Evolutionary conservation across 2,888 invertebrate genomes (phyloP).

Genomic region (Hemithea aestivaria): DNA sequence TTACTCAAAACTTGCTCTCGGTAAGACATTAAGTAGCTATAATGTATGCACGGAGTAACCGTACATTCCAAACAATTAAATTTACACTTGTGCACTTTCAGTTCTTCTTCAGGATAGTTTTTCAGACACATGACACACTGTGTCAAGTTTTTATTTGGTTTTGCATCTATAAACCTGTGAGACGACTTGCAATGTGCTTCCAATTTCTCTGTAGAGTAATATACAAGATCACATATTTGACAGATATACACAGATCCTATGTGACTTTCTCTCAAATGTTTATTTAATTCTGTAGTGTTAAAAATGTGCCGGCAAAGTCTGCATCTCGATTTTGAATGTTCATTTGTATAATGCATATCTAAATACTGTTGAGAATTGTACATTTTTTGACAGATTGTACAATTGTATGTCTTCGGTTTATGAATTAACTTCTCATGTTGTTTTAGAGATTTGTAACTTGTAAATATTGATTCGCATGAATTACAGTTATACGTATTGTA

Average conservation of each 20-base stretch:
- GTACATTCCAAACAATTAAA: constrained; percentile 46
- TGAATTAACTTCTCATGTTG: constrained; percentile 45
- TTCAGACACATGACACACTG: constrained; percentile 46
- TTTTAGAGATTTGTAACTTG: constrained; percentile 39
- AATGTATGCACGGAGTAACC: constrained; percentile 46
- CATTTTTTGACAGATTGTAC: constrained; percentile 41
- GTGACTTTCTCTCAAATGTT: constrained; percentile 41
- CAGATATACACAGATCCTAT: constrained; percentile 36
- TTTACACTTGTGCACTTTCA: constrained; percentile 45
- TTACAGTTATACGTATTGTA: constrained; percentile 39
- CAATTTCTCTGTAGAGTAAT: constrained; percentile 38
- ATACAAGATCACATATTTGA: constrained; percentile 42
- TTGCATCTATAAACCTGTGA: constrained; percentile 31
- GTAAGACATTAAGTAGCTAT: constrained; percentile 44
- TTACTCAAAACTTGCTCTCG: constrained; percentile 43
- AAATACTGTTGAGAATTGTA: constrained; percentile 45
- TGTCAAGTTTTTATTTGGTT: constrained; percentile 23
- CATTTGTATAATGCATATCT: constrained; percentile 42
- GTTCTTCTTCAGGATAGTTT: constrained; percentile 33
- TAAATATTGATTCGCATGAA: constrained; percentile 41
- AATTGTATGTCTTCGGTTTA: constrained; percentile 35
- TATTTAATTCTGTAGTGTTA: constrained; percentile 20
- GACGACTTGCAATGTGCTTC: constrained; percentile 40
- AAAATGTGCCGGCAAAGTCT: constrained; percentile 41
- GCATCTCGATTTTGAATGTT: constrained; percentile 39